phyloP scores from a whole-genome alignment of 2,113 vertebrate species.

The Paraplagusia blochii region DNA sequence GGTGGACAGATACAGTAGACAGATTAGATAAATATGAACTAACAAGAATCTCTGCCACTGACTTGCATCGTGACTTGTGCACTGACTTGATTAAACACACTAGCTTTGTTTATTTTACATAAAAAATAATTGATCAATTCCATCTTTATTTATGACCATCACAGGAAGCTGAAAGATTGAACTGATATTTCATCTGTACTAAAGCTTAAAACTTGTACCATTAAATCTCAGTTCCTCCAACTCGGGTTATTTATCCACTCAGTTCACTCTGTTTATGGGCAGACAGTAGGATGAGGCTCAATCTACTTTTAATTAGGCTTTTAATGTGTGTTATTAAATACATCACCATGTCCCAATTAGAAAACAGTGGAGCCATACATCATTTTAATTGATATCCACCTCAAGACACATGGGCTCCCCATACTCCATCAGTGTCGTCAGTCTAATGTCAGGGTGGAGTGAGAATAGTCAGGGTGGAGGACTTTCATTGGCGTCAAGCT shows the following conservation, averaged over 20 bases:
- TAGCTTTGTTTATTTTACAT: too few relatives aligned
- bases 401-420: slow-evolving; percentile 61
- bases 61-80: too few relatives aligned
- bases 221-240: slow-evolving; percentile 8
- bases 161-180: background rate
- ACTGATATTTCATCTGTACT: too few relatives aligned
- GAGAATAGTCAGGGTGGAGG: slow-evolving; percentile 17
- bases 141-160: background rate
- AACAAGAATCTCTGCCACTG: too few relatives aligned
- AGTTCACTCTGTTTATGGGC: slow-evolving; percentile 59
- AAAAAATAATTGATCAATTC: background rate
- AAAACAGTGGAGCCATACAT: slow-evolving; percentile 71
- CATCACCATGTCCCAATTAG: slow-evolving; percentile 80
- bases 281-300: slow-evolving; percentile 73
- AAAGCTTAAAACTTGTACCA: too few relatives aligned
- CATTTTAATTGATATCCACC: slow-evolving; percentile 79
- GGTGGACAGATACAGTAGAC: too few relatives aligned
- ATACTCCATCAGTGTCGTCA: slow-evolving; percentile 57
- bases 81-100: too few relatives aligned
- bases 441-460: slow-evolving; percentile 49
- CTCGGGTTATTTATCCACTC: slow-evolving; percentile 62
- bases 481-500: slow-evolving; percentile 37
- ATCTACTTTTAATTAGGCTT: slow-evolving; percentile 77
- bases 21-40: too few relatives aligned
- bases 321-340: slow-evolving; percentile 82